These are phyloP conservation scores for Polypedilum pembai DNA, from an alignment of 1,140 invertebrate genomes.

Conservation along the genomic window DNA sequence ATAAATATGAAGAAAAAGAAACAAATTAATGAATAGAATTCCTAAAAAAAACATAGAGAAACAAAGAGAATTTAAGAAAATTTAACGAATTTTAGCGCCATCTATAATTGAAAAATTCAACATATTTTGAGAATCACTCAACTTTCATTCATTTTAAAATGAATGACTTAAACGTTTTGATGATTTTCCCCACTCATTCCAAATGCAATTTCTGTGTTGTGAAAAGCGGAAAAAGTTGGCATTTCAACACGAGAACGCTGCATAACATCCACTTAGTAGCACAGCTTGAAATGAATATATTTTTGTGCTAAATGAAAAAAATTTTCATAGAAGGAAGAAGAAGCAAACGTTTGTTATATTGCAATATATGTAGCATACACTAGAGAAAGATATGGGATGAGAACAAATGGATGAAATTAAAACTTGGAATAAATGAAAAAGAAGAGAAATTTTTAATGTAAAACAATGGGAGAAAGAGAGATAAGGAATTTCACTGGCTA, in stretches of 20 bases:
- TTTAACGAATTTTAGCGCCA: no score
- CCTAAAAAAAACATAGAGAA: no score
- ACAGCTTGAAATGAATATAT: constrained; percentile 11
- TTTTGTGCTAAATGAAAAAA: neutral
- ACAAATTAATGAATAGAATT: no score
- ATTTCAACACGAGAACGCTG: neutral
- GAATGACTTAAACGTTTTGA: constrained; percentile 22
- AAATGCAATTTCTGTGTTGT: neutral
- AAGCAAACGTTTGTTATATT: neutral
- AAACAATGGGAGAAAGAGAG: constrained; percentile 1
- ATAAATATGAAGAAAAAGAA: no score
- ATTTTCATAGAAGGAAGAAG: no score
- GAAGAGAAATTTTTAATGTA: constrained; percentile 2
- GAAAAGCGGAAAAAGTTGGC: neutral
- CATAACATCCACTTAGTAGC: constrained; percentile 16
- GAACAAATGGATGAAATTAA: neutral
- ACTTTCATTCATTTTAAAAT: neutral
- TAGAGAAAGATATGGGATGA: neutral
- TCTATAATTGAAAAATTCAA: no score
- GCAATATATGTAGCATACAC: constrained; percentile 9
- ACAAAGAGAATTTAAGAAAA: no score
- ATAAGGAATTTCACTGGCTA: constrained; percentile 8
- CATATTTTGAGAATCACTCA: no score
- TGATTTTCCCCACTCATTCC: neutral
- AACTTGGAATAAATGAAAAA: constrained; percentile 6